Percentiles rank a stretch among this genome's conserved stretches.
Evolutionary conservation across 1,140 invertebrate genomes (phyloP).

Genomic region (Sarcophaga bullata): DNA sequence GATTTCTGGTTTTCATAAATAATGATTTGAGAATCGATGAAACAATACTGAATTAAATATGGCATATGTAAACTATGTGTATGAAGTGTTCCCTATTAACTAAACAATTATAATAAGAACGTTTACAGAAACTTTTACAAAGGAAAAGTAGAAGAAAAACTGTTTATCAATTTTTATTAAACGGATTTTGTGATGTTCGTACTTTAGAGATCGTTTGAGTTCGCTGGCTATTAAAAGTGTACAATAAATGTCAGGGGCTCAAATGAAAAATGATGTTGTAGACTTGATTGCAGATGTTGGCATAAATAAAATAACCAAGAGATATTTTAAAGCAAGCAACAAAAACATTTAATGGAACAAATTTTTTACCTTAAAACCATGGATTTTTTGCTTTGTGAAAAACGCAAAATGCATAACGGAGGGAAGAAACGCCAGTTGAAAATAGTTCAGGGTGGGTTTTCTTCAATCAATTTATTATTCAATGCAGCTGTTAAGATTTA

Average conservation of each 20-base stretch:
- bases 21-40: too few relatives aligned
- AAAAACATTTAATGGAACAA: neutral
- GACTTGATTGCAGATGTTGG: constrained; percentile 16
- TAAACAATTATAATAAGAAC: too few relatives aligned
- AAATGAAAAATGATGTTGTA: constrained; percentile 20
- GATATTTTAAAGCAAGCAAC: neutral
- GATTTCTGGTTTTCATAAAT: too few relatives aligned
- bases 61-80: too few relatives aligned
- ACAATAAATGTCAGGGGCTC: neutral
- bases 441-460: neutral
- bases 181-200: neutral
- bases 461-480: neutral
- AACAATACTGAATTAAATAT: too few relatives aligned
- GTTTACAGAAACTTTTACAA: too few relatives aligned
- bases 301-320: neutral
- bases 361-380: neutral
- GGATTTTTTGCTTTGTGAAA: neutral
- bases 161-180: neutral
- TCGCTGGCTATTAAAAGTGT: neutral
- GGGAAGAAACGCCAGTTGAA: neutral
- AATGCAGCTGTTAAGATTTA: neutral
- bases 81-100: too few relatives aligned
- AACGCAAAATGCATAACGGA: neutral
- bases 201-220: too few relatives aligned
- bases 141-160: too few relatives aligned